phyloP scores from a whole-genome alignment of 2,113 vertebrate species.

The Felis chaus region DNA sequence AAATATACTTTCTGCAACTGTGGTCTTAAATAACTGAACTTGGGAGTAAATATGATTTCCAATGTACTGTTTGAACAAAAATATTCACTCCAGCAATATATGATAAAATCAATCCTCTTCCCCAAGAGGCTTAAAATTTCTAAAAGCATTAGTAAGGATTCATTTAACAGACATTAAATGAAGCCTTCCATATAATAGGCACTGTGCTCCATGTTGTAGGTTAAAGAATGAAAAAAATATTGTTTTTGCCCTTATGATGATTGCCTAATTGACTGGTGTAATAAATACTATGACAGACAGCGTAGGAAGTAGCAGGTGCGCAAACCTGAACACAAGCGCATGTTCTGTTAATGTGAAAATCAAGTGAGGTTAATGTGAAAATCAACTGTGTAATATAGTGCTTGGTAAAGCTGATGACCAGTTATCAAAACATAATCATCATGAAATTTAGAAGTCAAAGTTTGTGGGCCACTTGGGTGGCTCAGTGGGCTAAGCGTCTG shows the following conservation, averaged over 20 bases:
- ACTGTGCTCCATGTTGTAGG: too few relatives aligned
- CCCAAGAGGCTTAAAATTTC: neutral
- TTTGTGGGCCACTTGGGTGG: neutral
- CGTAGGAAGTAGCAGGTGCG: accelerated
- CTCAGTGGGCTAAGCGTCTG: too few relatives aligned
- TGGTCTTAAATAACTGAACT: neutral
- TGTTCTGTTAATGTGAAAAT: neutral
- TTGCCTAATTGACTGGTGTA: neutral
- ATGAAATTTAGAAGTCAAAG: neutral
- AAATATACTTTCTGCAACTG: neutral
- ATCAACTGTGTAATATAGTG: neutral
- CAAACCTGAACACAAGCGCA: neutral
- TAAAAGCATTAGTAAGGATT: neutral
- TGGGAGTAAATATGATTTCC: neutral
- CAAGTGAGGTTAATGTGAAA: neutral
- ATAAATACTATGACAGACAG: neutral
- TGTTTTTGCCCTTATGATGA: neutral
- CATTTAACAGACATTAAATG: neutral
- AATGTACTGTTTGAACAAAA: neutral
- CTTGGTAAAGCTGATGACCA: neutral
- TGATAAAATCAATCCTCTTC: neutral
- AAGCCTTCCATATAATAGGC: neutral
- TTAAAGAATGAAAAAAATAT: neutral
- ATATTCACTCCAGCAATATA: neutral
- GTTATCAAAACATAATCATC: neutral